Conservation (phyloP, 2,888 invertebrate species). For the Andrena bicolor region DNA sequence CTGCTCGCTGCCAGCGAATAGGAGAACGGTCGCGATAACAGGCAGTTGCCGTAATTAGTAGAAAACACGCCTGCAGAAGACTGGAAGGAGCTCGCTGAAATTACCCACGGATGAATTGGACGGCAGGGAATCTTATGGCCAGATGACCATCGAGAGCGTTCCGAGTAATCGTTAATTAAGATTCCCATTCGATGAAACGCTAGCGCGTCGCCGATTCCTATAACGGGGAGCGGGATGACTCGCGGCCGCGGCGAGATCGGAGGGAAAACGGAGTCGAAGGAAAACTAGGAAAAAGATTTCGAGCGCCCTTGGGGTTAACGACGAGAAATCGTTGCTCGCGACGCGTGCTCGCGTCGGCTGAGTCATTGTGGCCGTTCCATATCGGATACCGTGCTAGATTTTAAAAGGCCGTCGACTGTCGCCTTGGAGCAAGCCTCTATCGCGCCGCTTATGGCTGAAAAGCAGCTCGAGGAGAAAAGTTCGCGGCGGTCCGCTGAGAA, state of each 20-base stretch:
- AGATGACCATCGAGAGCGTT: constrained; percentile 27
- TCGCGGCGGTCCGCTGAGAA: not conserved
- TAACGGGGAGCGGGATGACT: constrained; percentile 28
- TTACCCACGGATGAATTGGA: not conserved
- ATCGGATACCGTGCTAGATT: constrained; percentile 62
- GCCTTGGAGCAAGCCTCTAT: constrained; percentile 49
- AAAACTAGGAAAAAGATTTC: constrained; percentile 54
- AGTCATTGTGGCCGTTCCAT: constrained; percentile 61
- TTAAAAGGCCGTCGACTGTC: constrained; percentile 59
- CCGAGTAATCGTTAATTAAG: constrained; percentile 50
- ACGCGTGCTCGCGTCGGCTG: constrained; percentile 46
- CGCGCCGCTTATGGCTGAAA: constrained; percentile 58
- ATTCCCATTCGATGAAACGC: constrained; percentile 32
- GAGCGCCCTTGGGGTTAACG: constrained; percentile 52
- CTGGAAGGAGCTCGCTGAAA: too few species aligned
- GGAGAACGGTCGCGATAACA: too few species aligned
- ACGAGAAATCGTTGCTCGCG: constrained; percentile 55
- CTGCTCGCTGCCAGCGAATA: too few species aligned
- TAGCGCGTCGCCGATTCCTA: not conserved
- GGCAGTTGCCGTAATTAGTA: too few species aligned
- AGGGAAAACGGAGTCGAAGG: constrained; percentile 6
- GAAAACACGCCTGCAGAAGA: too few species aligned
- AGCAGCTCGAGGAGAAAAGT: constrained; percentile 45
- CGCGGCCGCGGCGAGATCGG: constrained; percentile 20
- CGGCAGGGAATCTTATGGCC: constrained; percentile 5